Base-by-base conservation (phyloP, 2,113 vertebrate species). In the Brienomyrus longianalis region DNA sequence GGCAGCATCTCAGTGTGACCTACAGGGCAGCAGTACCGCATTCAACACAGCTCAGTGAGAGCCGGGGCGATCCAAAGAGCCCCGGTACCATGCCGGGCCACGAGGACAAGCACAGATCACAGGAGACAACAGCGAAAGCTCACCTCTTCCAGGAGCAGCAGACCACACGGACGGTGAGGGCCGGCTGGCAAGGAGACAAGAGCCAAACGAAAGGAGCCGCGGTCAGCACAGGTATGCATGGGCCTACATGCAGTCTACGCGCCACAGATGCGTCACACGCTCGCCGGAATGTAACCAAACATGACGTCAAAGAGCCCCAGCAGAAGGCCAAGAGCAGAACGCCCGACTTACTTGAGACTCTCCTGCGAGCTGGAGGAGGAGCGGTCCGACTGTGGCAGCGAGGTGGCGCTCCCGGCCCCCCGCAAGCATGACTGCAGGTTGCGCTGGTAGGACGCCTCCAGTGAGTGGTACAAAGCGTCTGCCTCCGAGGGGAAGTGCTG, bases 331-430 rank as follows among this genome's bases (percentile, higher is more conserved):
- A 15, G 3, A 86, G 23, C n/a, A 47, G 23, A 84, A 10, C 15
- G 3, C 51, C 13, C 0, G 2, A n/a, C 87, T 96, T 97, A 99
- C 98, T 99, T 99, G 91, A 99, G 97, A 93, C 98, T 99, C 94
- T 99, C 98, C 91, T 99, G 98, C 52, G 98, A 99, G 91, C 98
- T 99, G 35, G 98, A 99, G 1, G 98, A 99, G n/a, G 98, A 99
- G 90, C 98, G 97, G 95, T 99, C 98, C 70, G 98, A 99, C 91
- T 99, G 98, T 56, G 98, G 98, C 89, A 99, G 98, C 39, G 98
- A 99, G 17, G 98, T 97, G 90, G 97, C 96, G 7, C 98, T 99
- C 92, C 97, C 97, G 23, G 98, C 98, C 93, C 96, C 98, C 94
- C 96, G 97, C 91, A 99, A 92, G 92, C 95, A 97, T 0, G 97